phyloP scores from a whole-genome alignment of 2,113 vertebrate genomes.

The Charina bottae region DNA sequence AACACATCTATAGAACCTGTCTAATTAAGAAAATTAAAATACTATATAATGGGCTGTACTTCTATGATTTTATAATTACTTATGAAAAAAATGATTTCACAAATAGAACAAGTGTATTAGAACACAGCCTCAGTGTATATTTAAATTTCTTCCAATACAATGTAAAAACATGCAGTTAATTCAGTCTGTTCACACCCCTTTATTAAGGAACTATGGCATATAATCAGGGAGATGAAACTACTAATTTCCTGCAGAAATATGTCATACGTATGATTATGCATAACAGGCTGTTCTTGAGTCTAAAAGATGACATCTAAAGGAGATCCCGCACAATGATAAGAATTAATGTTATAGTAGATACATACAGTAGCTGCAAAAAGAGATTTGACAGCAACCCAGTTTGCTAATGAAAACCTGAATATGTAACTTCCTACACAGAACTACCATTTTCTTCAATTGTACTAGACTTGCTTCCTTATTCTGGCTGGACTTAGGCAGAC shows the following conservation, averaged over 20 bases:
- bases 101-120: slow-evolving; percentile 32
- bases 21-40: slow-evolving; percentile 60
- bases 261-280: slow-evolving; percentile 15
- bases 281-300: slow-evolving; percentile 41
- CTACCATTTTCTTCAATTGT: rapidly evolving
- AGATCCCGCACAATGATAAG: slow-evolving; percentile 2
- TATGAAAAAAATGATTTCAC: slow-evolving; percentile 59
- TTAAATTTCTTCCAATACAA: slow-evolving; percentile 52
- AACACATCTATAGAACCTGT: slow-evolving; percentile 57
- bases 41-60: slow-evolving; percentile 49
- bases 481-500: slow-evolving; percentile 18
- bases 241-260: slow-evolving; percentile 15
- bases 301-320: slow-evolving; percentile 42
- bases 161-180: slow-evolving; percentile 42
- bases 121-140: slow-evolving; percentile 46
- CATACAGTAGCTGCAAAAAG: not conserved
- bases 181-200: not conserved
- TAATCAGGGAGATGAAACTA: not conserved
- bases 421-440: slow-evolving; percentile 9
- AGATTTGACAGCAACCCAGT: not conserved
- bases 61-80: slow-evolving; percentile 49
- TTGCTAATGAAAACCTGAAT: not conserved
- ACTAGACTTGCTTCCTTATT: slow-evolving; percentile 19
- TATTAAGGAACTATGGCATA: not conserved
- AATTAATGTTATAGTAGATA: not conserved